A percentile compares a stretch with the other conserved stretches of the same genome.
phyloP scores from a whole-genome alignment of 1,140 invertebrate genomes.

The Calycopis cecrops region DNA sequence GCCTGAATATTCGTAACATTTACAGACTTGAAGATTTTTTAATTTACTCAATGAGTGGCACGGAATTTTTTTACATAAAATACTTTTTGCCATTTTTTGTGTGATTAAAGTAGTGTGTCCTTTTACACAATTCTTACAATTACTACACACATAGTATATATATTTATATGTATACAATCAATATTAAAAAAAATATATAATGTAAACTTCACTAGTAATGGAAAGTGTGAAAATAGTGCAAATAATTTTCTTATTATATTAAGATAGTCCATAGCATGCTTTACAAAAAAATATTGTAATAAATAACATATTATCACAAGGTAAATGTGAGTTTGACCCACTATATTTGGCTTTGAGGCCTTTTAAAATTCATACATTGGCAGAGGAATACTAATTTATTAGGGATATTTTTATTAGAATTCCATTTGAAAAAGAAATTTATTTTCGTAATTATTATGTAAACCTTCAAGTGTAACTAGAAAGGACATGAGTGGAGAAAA shows the following conservation, averaged over 20 bases:
- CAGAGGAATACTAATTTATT: conserved; percentile 1
- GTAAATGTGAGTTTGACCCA: conserved; percentile 42
- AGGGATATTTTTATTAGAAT: background rate
- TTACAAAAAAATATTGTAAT: conserved; percentile 23
- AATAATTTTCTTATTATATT: too few species aligned
- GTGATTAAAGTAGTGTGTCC: too few species aligned
- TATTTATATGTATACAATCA: too few species aligned
- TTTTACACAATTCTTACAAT: conserved; percentile 6
- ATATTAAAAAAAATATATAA: too few species aligned
- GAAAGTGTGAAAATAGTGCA: too few species aligned
- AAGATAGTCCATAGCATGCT: background rate
- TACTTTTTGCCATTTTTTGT: too few species aligned
- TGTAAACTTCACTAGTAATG: too few species aligned
- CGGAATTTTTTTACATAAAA: too few species aligned
- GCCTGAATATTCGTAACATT: too few species aligned
- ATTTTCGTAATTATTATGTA: background rate
- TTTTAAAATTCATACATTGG: background rate
- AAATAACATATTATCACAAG: conserved; percentile 52
- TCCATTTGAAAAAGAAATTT: background rate
- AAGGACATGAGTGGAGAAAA: background rate
- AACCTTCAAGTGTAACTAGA: background rate
- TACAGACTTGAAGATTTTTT: too few species aligned
- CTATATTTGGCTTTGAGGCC: conserved; percentile 18
- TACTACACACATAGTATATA: conserved; percentile 9
- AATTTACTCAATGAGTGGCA: too few species aligned